Base-by-base conservation (phyloP, 2,113 vertebrate genomes). In the Rhizomys pruinosus region DNA sequence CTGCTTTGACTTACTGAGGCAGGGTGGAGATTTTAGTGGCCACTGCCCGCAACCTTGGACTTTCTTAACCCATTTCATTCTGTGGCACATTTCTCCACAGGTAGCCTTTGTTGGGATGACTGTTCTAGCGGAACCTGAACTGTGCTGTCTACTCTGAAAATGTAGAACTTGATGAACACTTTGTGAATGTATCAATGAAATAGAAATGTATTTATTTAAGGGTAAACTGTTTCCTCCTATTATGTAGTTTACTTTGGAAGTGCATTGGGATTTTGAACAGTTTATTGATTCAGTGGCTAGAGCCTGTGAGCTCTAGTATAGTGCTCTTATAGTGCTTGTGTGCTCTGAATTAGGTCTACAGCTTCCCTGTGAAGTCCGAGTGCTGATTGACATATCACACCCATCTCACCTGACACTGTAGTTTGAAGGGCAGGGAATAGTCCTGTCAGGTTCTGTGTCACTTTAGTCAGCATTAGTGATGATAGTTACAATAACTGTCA, bases 171-270 rank as follows among this genome's bases (percentile, higher is more conserved):
- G 10, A 17, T 72, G 22, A 89, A 84, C 55, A 44, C 42, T 69
- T 59, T 20, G 25, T 94, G 16, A 61, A 55, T 72, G 64, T 7
- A 34, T n/a, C 71, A 82, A 73, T 64, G 47, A 89, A 91, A 79
- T 87, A 39, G 25, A 94, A 68, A 59, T 66, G 23, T 77, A 47
- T 84, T 55, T 88, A 37, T 68, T 68, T 87, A 69, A 79, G 78
- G 27, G 37, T 37, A 89, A 85, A 84, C 74, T 34, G 34, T 32
- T 22, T 52, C 6, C 29, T 9, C 9, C 37, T 15, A 32, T 61
- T 25, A 59, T 66, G 27, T n/a, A 91, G 17, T 89, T 89, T 68
- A 66, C 84, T 89, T 87, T 92, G 57, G 16, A 82, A 89, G 25
- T 29, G 5, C 66, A 12, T 52, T 87, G 52, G 59, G 52, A 74